These are phyloP conservation scores for Myxocyprinus asiaticus DNA, from an alignment of 2,113 vertebrate species.

Conservation along the genomic window DNA sequence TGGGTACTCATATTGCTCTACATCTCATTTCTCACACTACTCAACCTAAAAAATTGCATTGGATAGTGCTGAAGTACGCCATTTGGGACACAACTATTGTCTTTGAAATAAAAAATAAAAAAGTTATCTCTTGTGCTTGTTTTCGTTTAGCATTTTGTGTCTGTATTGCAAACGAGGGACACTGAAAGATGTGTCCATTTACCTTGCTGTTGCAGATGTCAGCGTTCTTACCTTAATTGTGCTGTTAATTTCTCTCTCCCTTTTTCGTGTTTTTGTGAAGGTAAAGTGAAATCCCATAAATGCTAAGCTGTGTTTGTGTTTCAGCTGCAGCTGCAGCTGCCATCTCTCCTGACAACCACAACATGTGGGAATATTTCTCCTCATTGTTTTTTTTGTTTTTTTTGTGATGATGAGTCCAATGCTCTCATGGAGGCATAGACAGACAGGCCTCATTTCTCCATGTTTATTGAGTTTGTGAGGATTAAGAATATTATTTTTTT, in stretches of 20 bases:
- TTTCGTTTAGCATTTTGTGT: not conserved
- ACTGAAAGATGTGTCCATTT: not conserved
- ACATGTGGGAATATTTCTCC: slow-evolving; percentile 13
- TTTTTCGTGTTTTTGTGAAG: not conserved
- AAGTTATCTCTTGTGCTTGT: too few relatives aligned
- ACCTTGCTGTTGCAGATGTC: slow-evolving; percentile 21
- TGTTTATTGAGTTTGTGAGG: slow-evolving; percentile 44
- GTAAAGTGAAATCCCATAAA: slow-evolving; percentile 7
- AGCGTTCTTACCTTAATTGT: slow-evolving; percentile 9
- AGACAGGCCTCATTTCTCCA: slow-evolving; percentile 17
- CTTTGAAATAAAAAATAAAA: too few relatives aligned
- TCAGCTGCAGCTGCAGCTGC: slow-evolving; percentile 25
- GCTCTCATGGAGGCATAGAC: slow-evolving; percentile 3
- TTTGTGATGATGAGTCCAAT: slow-evolving; percentile 16
- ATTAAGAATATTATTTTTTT: slow-evolving; percentile 38
- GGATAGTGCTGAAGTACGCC: too few relatives aligned
- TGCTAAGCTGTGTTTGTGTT: slow-evolving; percentile 34
- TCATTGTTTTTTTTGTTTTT: slow-evolving; percentile 3
- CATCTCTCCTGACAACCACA: slow-evolving; percentile 32
- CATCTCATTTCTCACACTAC: too few relatives aligned
- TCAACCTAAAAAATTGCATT: too few relatives aligned
- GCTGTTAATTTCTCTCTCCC: not conserved
- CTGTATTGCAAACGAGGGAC: not conserved
- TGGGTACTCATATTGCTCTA: too few relatives aligned
- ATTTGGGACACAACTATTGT: too few relatives aligned